These are phyloP conservation scores for Hermetia illucens DNA, from an alignment of 1,140 invertebrate genomes.

Conservation along the genomic window DNA sequence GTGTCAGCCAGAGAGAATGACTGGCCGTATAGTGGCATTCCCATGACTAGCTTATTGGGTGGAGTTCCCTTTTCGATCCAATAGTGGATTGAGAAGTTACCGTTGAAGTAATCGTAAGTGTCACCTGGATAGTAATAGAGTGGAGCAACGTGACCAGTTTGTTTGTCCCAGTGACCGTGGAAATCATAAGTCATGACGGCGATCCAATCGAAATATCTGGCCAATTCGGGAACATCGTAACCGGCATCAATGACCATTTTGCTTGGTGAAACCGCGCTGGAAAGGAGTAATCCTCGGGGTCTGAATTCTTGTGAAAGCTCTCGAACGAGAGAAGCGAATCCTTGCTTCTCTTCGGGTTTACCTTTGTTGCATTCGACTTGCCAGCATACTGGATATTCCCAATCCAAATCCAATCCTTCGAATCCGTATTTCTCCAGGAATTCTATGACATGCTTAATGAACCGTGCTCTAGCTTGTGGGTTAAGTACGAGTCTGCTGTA, in stretches of 20 bases:
- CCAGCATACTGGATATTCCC: constrained; percentile 66
- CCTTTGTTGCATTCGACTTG: constrained; percentile 68
- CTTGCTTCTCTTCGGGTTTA: constrained; percentile 56
- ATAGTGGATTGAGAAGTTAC: constrained; percentile 67
- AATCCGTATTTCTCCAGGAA: constrained; percentile 71
- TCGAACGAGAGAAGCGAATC: constrained; percentile 51
- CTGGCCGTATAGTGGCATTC: constrained; percentile 74
- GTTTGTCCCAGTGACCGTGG: constrained; percentile 82
- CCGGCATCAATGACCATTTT: constrained; percentile 67
- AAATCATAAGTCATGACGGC: constrained; percentile 84
- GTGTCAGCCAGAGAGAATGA: constrained; percentile 57
- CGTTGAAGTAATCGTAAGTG: constrained; percentile 59
- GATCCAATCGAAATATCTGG: constrained; percentile 69
- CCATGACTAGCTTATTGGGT: constrained; percentile 60
- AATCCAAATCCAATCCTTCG: constrained; percentile 77
- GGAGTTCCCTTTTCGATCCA: constrained; percentile 65
- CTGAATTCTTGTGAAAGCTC: constrained; percentile 58
- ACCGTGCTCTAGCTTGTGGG: constrained; percentile 49
- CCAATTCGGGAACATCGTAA: constrained; percentile 59
- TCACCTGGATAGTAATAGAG: constrained; percentile 61
- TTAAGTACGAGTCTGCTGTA: constrained; percentile 70
- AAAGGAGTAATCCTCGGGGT: constrained; percentile 53
- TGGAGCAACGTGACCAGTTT: constrained; percentile 75
- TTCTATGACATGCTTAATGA: constrained; percentile 54
- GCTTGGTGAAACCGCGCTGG: constrained; percentile 71